phyloP scores from a whole-genome alignment of 2,113 vertebrate species.

The Actenoides lindsayi region DNA sequence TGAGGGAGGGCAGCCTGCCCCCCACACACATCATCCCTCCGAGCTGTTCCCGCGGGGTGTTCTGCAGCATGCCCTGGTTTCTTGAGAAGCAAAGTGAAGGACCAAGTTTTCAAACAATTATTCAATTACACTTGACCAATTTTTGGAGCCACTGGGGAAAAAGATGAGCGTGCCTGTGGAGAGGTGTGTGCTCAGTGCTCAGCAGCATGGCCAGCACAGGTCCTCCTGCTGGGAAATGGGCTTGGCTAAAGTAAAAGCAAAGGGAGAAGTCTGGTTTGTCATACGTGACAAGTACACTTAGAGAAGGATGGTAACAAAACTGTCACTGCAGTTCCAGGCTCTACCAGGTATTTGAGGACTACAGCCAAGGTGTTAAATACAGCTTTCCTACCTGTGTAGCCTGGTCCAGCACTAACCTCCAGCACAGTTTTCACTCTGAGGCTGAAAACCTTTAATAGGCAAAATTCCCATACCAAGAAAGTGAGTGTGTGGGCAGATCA shows the following conservation, averaged over 20 bases:
- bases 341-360: not conserved
- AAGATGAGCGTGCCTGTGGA: not conserved
- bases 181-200: not conserved
- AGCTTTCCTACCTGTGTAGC: not conserved
- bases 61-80: accelerated
- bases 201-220: not conserved
- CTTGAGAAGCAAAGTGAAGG: not conserved
- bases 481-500: not conserved
- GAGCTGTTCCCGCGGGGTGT: not conserved
- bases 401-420: not conserved
- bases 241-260: not conserved
- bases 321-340: not conserved
- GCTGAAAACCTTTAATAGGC: not conserved
- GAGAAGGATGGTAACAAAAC: not conserved
- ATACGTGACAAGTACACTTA: not conserved
- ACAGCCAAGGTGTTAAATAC: accelerated
- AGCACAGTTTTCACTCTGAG: not conserved
- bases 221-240: not conserved
- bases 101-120: not conserved
- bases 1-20: not conserved
- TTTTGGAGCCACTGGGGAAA: not conserved
- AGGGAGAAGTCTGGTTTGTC: not conserved
- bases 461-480: not conserved
- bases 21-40: accelerated
- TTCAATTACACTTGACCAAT: not conserved